These are phyloP conservation scores for Mya arenaria DNA, from an alignment of 1,140 invertebrate species.

Conservation along the genomic window DNA sequence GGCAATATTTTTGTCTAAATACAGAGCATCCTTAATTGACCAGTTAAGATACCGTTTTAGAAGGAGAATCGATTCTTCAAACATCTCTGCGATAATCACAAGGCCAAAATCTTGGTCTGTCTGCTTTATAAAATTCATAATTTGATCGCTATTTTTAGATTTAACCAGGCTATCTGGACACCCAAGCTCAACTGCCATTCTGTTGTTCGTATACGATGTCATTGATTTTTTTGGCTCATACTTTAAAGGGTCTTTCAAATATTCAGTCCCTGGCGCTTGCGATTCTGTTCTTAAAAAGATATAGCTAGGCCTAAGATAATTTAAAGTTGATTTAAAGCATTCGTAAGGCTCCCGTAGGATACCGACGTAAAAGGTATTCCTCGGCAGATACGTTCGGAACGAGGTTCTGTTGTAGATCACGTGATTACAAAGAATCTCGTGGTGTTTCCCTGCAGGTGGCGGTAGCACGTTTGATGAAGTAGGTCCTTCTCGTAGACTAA, in stretches of 20 bases:
- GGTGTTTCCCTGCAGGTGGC: constrained; percentile 49
- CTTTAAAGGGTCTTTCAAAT: constrained; percentile 38
- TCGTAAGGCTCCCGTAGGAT: constrained; percentile 63
- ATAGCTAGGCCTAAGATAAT: constrained; percentile 48
- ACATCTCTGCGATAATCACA: constrained; percentile 82
- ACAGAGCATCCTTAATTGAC: constrained; percentile 80
- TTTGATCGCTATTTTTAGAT: constrained; percentile 16
- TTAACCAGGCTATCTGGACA: constrained; percentile 52
- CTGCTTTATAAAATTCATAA: constrained; percentile 44
- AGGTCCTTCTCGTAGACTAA: constrained; percentile 26
- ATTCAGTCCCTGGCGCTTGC: constrained; percentile 8
- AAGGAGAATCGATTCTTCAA: constrained; percentile 83
- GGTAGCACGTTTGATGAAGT: constrained; percentile 46
- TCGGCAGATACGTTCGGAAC: constrained; percentile 55
- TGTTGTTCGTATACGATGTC: constrained; percentile 59
- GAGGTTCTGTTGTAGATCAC: constrained; percentile 58
- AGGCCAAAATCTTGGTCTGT: constrained; percentile 78
- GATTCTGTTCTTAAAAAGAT: constrained; percentile 41
- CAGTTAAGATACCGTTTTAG: constrained; percentile 82
- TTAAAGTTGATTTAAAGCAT: constrained; percentile 55
- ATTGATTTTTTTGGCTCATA: constrained; percentile 27
- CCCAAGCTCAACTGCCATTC: constrained; percentile 62
- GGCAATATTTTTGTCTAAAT: constrained; percentile 52
- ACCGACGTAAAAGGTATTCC: constrained; percentile 58
- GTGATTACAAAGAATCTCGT: constrained; percentile 61